Percentiles rank a stretch among this genome's conserved stretches.
Evolutionary conservation across 2,113 vertebrate species (phyloP).

Genomic region (Rhynchomys soricoides): DNA sequence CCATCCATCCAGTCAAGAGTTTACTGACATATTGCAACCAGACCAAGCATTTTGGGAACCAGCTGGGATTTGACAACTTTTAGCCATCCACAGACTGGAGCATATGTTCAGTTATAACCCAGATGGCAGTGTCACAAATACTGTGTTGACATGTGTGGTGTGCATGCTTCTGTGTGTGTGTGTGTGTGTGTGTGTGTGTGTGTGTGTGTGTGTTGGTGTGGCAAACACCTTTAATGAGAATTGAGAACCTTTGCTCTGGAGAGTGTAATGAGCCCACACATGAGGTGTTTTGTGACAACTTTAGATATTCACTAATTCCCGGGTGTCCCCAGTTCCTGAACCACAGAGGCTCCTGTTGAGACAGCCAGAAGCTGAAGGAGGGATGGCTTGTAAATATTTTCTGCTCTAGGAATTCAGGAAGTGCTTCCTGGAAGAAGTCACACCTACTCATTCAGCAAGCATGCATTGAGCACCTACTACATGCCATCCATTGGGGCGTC

Average conservation of each 20-base stretch:
- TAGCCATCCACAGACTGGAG: background rate
- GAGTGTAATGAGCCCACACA: background rate
- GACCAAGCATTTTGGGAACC: background rate
- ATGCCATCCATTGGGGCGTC: background rate
- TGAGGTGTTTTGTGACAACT: background rate
- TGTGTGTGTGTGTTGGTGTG: background rate
- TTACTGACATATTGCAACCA: background rate
- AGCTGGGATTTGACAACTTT: background rate
- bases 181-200: too few species aligned
- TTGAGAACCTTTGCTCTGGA: background rate
- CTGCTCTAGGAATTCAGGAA: slow-evolving; percentile 29
- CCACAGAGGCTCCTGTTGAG: background rate
- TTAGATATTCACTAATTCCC: background rate
- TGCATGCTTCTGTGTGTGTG: too few species aligned
- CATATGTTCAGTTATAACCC: background rate
- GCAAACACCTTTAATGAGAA: background rate
- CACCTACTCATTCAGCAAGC: background rate
- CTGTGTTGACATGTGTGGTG: background rate
- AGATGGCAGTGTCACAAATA: background rate
- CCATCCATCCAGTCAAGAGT: background rate
- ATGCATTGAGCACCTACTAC: background rate
- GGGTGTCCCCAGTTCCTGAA: background rate
- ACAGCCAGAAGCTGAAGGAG: background rate
- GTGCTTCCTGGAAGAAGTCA: slow-evolving; percentile 43
- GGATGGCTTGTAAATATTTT: background rate